Percentiles rank a stretch among this genome's conserved stretches.
phyloP scores from a whole-genome alignment of 2,888 invertebrate species.

The Cryptops parisi region DNA sequence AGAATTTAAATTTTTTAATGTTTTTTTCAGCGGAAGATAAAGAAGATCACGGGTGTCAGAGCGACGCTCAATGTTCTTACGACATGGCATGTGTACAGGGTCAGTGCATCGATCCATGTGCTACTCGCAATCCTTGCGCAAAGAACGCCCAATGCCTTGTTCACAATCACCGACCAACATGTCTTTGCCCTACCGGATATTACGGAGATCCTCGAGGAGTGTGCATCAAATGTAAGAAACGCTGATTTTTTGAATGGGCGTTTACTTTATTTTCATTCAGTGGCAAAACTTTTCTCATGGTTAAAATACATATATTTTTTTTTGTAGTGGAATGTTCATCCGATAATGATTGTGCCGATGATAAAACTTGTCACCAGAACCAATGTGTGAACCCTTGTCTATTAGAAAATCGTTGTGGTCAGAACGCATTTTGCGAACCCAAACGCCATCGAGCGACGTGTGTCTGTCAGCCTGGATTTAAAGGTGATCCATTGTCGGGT shows the following conservation, averaged over 20 bases:
- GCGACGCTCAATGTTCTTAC: slow-evolving; percentile 68
- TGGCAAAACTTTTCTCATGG: background rate
- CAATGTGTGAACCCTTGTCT: slow-evolving; percentile 38
- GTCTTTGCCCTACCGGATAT: slow-evolving; percentile 70
- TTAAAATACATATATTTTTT: slow-evolving; percentile 2
- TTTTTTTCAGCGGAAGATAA: background rate
- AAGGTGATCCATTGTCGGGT: slow-evolving; percentile 57
- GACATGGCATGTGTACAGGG: slow-evolving; percentile 67
- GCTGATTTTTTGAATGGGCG: background rate
- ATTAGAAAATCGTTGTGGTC: slow-evolving; percentile 67
- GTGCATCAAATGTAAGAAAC: slow-evolving; percentile 20
- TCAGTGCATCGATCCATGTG: slow-evolving; percentile 65
- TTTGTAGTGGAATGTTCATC: slow-evolving; percentile 20
- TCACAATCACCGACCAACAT: slow-evolving; percentile 56
- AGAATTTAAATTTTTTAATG: too few species aligned
- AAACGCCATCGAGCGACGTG: slow-evolving; percentile 61
- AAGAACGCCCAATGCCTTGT: slow-evolving; percentile 36
- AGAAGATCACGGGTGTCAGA: slow-evolving; percentile 51
- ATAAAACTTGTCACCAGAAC: slow-evolving; percentile 20
- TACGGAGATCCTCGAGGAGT: slow-evolving; percentile 18
- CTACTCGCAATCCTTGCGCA: slow-evolving; percentile 23
- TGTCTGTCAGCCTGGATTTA: slow-evolving; percentile 55
- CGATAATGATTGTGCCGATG: slow-evolving; percentile 20
- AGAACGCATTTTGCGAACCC: slow-evolving; percentile 62
- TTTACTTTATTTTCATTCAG: background rate